Evolutionary conservation across 1,140 invertebrate genomes (phyloP), one percentile per base, ranked within the genome.

Genomic region (Tetragnatha versicolor): DNA sequence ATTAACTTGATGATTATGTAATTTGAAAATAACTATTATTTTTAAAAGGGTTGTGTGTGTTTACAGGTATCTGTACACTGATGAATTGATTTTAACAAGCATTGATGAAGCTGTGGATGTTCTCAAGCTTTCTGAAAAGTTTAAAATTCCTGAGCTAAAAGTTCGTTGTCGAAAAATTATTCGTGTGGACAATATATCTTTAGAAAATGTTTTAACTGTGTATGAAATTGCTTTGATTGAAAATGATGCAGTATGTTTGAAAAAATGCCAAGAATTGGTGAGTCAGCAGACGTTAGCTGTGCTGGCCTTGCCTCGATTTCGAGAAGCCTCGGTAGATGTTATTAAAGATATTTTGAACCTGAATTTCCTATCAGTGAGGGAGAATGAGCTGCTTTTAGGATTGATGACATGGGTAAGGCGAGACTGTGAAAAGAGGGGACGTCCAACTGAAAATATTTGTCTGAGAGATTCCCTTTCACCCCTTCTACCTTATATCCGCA

Each of bases 21-120:
- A 47, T 3, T 47, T 1, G 1, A 17, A 47, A 47, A 47, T 47
- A 47, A 47, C 20, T 47, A 47, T 47, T 47, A 42, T 10, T 7
- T 42, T 42, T 42, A 10, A 42, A 10, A 17, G 7, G 7, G 7
- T 42, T 10, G 17, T 10, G 7, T 42, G 7, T 42, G 27, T 5
- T 69, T 69, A 9, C 37, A 69, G 66, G 29, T 69, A 69, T 12
- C 27, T 69, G 25, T 69, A 69, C 27, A 69, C 66, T 25, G 47
- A 51, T 37, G 22, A 53, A 69, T 10, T 69, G 20, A 53, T 25
- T 9, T 22, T 69, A 17, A 9, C 27, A 12, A 25, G 29, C 17
- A 53, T 53, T 31, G 66, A 69, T n/a, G 49, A 55, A 42, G 66
- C 66, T 22, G 10, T 49, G 3, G 33, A 69, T 33, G 6, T 69